Conservation (phyloP, 2,797 vertebrate species). For the Rhabdomys pumilio region DNA sequence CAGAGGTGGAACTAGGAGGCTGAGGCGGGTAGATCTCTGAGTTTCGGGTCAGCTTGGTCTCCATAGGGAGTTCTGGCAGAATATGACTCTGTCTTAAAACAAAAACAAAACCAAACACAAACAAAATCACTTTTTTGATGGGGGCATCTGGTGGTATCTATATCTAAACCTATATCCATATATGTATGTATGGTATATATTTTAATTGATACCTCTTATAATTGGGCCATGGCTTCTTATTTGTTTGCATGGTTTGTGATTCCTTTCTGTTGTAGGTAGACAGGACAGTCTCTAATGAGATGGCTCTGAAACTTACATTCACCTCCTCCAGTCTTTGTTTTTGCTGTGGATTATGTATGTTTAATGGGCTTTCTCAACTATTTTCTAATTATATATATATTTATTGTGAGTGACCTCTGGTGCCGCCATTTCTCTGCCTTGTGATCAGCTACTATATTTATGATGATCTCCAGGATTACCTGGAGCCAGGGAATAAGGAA, state of each 20-base stretch:
- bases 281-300: neutral
- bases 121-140: neutral
- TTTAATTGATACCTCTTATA: neutral
- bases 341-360: neutral
- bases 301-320: neutral
- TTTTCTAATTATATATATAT: neutral
- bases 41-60: neutral
- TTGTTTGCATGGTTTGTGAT: neutral
- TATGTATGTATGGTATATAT: too few species aligned
- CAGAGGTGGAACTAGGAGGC: neutral
- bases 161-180: too few species aligned
- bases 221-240: neutral
- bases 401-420: neutral
- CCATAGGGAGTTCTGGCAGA: neutral
- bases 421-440: neutral
- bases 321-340: neutral
- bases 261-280: neutral
- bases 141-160: neutral
- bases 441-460: neutral
- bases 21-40: neutral
- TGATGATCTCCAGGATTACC: neutral
- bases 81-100: neutral
- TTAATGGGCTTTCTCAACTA: neutral
- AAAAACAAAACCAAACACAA: neutral
- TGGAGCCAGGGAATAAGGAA: neutral